Evolutionary conservation across 2,888 invertebrate genomes (phyloP), one percentile per base, ranked within the genome.

Genomic region (Dioctria linearis): DNA sequence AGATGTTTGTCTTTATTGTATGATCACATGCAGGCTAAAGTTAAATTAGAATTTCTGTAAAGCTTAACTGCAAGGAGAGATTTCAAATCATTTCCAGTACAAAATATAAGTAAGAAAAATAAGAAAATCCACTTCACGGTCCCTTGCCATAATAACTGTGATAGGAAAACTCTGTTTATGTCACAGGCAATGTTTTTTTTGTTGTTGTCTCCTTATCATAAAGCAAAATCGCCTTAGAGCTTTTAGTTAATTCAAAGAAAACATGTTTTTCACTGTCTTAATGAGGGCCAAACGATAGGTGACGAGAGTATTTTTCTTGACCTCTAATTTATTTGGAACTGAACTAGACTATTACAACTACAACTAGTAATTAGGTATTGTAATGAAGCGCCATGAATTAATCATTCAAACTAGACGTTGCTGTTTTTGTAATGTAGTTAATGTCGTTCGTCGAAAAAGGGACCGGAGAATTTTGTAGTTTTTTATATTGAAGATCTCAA

Each of bases 121-220:
- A 54, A 54, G 9, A 54, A 54, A 54, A 54, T 54, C n/a, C 54
- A 54, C 54, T 54, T n/a, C 11, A 11, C 2, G 54, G 54, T n/a
- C 54, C 54, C 54, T 4, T 4, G 54, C 54, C 6, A 11, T 54
- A 8, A 54, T 54, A 54, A 11, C 54, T 54, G 6, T 2, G 11
- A 54, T 46, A 9, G 54, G 54, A 54, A 54, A 54, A 54, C 54
- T 54, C 54, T 54, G 54, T 54, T 54, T 54, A 54, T 54, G 54
- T 54, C 54, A 54, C 54, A 54, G 54, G 11, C 11, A 54, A 4
- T n/a, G 11, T 54, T 54, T 54, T 25, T 25, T 25, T n/a, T n/a
- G n/a, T n/a, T 25, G 25, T 25, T 25, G 25, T 25, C 25, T 6
- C 54, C 54, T 54, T 54, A 54, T 54, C 54, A 11, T 8, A 54